These are phyloP conservation scores for Sylvilagus bachmani DNA, from an alignment of 2,113 vertebrate genomes.

Conservation along the genomic window DNA sequence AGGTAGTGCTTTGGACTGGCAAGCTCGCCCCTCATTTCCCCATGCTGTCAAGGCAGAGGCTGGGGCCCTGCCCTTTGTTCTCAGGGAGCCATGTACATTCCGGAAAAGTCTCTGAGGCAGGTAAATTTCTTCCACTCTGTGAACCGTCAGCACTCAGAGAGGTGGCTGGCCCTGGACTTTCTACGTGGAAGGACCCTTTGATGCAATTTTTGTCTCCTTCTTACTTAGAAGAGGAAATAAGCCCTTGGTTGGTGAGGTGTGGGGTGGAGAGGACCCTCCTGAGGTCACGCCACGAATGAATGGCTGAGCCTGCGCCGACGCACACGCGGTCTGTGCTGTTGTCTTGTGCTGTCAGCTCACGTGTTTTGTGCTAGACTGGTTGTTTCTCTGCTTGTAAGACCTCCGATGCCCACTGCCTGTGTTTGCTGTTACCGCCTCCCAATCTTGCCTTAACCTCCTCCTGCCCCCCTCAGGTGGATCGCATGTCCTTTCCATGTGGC, in stretches of 20 bases:
- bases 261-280: background rate
- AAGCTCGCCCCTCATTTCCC: background rate
- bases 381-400: background rate
- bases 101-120: background rate
- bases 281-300: background rate
- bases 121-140: constrained; percentile 26
- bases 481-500: constrained; percentile 98
- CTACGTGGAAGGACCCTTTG: constrained; percentile 14
- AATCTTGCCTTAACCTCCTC: background rate
- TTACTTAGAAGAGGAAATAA: constrained; percentile 58
- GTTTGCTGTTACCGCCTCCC: background rate
- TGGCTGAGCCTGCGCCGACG: background rate
- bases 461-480: constrained; percentile 92
- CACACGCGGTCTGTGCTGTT: background rate
- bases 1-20: constrained; percentile 16
- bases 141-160: constrained; percentile 3
- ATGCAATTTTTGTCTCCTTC: constrained; percentile 1
- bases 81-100: constrained; percentile 38
- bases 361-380: background rate
- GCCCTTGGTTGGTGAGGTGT: background rate
- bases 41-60: background rate
- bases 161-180: background rate
- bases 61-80: constrained; percentile 8
- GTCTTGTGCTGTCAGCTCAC: background rate
- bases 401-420: background rate